Conservation (phyloP, 1,140 invertebrate genomes). For the Diachasmimorpha longicaudata region DNA sequence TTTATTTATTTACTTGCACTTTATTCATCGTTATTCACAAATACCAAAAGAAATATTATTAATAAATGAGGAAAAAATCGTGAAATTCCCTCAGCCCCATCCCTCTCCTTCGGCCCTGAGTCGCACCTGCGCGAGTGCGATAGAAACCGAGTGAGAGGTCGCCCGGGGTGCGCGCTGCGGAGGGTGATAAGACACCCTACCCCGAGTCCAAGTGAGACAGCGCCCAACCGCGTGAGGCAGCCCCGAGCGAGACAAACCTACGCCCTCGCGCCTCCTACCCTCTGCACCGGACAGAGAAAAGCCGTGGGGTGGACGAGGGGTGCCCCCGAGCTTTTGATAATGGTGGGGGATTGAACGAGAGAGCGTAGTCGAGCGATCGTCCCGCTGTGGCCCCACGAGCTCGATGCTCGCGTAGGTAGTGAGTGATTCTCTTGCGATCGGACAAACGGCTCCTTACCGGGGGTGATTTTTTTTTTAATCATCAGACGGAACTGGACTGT, state of each 20-base stretch:
- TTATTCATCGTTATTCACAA: too few species aligned
- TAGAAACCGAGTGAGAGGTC: not conserved
- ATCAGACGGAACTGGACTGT: slow-evolving; percentile 8
- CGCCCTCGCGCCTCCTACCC: slow-evolving; percentile 17
- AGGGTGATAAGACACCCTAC: not conserved
- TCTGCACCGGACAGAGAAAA: slow-evolving; percentile 43
- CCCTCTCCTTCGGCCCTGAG: not conserved
- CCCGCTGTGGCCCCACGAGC: slow-evolving; percentile 59
- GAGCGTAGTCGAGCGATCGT: slow-evolving; percentile 59
- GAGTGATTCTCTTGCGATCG: slow-evolving; percentile 54
- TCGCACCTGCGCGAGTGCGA: not conserved
- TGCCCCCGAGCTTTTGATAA: not conserved
- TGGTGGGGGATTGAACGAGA: slow-evolving; percentile 24
- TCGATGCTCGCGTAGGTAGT: slow-evolving; percentile 61
- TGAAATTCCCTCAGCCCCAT: too few species aligned
- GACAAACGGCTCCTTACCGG: slow-evolving; percentile 33
- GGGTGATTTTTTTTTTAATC: not conserved
- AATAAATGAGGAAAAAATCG: too few species aligned
- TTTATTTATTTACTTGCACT: too few species aligned
- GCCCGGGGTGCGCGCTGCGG: slow-evolving; percentile 10
- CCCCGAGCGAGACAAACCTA: slow-evolving; percentile 10
- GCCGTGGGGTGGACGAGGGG: not conserved
- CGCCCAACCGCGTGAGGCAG: not conserved
- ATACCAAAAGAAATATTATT: too few species aligned
- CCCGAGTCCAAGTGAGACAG: not conserved